phyloP scores from a whole-genome alignment of 2,113 vertebrate species.

The Oncorhynchus clarkii region DNA sequence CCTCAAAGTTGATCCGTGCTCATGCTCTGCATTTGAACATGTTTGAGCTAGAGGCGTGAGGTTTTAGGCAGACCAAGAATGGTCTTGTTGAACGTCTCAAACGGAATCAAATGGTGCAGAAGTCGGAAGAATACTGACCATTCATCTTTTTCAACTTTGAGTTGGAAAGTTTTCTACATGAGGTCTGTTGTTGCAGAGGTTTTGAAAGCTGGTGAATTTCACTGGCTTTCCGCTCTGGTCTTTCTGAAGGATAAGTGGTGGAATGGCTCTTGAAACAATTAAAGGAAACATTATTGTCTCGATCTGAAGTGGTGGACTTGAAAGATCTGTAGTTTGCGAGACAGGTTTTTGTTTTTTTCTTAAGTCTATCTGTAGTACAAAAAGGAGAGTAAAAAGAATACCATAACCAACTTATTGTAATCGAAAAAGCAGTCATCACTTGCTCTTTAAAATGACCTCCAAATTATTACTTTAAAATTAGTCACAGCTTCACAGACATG shows the following conservation, averaged over 20 bases:
- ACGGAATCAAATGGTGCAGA: slow-evolving; percentile 15
- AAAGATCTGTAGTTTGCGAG: slow-evolving; percentile 25
- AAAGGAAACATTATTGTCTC: slow-evolving; percentile 69
- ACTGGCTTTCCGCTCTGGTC: slow-evolving; percentile 71
- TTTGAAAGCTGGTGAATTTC: slow-evolving; percentile 51
- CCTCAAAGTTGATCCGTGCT: slow-evolving; percentile 80
- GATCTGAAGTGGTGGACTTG: slow-evolving; percentile 63
- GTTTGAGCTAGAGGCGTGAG: slow-evolving; percentile 34
- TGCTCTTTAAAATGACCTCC: not conserved
- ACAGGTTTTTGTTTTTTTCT: slow-evolving; percentile 45
- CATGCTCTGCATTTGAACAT: slow-evolving; percentile 45
- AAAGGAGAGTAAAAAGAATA: slow-evolving; percentile 36
- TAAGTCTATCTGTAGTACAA: slow-evolving; percentile 51
- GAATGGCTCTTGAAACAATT: slow-evolving; percentile 25
- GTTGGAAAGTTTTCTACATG: slow-evolving; percentile 77
- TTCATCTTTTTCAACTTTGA: slow-evolving; percentile 69
- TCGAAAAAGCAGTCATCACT: slow-evolving; percentile 59
- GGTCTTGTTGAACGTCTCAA: slow-evolving; percentile 37
- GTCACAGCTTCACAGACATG: not conserved
- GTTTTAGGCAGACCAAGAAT: slow-evolving; percentile 33
- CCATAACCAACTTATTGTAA: slow-evolving; percentile 62
- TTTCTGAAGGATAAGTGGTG: slow-evolving; percentile 60
- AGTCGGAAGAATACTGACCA: slow-evolving; percentile 14
- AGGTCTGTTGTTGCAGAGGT: slow-evolving; percentile 48
- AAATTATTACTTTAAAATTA: not conserved